Conservation (phyloP, 1,140 invertebrate genomes). For the Caerostris extrusa region DNA sequence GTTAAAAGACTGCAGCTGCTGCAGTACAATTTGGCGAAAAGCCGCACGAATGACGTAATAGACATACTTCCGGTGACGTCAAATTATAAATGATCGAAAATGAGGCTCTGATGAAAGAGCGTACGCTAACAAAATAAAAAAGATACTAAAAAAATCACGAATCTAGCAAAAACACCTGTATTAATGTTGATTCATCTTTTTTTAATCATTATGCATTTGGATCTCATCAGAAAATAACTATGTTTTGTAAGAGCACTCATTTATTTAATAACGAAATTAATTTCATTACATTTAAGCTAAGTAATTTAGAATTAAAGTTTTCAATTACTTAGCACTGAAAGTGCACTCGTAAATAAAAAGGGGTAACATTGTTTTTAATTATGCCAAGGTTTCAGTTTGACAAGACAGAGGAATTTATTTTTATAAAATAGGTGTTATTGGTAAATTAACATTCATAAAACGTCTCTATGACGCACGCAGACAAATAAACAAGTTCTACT, state of each 20-base stretch:
- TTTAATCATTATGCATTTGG: neutral
- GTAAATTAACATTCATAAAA: too few relatives aligned
- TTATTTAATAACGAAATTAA: neutral
- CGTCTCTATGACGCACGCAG: too few relatives aligned
- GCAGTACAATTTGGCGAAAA: slow-evolving; percentile 74
- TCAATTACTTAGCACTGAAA: too few relatives aligned
- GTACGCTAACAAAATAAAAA: neutral
- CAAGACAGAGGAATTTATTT: too few relatives aligned
- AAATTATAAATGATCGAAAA: slow-evolving; percentile 1
- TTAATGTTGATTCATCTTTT: neutral
- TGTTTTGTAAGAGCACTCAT: neutral
- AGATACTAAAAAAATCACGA: neutral
- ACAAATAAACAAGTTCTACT: too few relatives aligned
- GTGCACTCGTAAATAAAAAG: too few relatives aligned
- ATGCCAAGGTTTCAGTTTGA: too few relatives aligned
- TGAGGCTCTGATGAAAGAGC: neutral
- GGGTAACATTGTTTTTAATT: too few relatives aligned
- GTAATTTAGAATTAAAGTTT: too few relatives aligned
- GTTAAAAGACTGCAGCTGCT: slow-evolving; percentile 72
- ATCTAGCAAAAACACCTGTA: neutral
- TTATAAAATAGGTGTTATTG: too few relatives aligned
- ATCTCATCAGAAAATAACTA: neutral
- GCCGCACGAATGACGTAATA: slow-evolving; percentile 76
- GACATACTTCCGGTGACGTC: slow-evolving; percentile 65
- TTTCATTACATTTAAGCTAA: too few relatives aligned